Evolutionary conservation across 2,888 invertebrate genomes (phyloP).

Genomic region (Melanargia galathea): DNA sequence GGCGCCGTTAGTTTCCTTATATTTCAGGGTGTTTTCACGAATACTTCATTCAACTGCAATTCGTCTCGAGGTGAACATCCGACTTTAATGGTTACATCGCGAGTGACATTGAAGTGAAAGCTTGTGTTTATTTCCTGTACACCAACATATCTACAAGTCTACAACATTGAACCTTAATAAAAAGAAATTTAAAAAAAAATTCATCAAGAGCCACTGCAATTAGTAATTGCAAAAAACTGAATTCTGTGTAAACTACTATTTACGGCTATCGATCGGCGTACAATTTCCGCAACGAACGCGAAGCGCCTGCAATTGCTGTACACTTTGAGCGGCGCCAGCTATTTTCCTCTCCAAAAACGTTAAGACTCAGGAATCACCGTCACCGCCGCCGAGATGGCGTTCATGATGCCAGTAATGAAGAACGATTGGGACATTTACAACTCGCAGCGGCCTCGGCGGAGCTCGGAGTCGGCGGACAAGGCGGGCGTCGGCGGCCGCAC

Average conservation of each 20-base stretch:
- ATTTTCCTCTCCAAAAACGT: slow-evolving; percentile 68
- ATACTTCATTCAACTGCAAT: slow-evolving; percentile 78
- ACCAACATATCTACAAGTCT: slow-evolving; percentile 48
- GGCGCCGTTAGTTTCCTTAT: slow-evolving; percentile 80
- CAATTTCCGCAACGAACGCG: slow-evolving; percentile 39
- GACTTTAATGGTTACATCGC: slow-evolving; percentile 58
- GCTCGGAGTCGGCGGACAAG: slow-evolving; percentile 85
- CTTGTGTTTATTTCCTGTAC: slow-evolving; percentile 42
- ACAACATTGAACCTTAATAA: slow-evolving; percentile 47
- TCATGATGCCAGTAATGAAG: slow-evolving; percentile 97
- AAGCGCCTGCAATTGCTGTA: slow-evolving; percentile 22
- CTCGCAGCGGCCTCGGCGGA: slow-evolving; percentile 88
- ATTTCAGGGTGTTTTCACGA: slow-evolving; percentile 79
- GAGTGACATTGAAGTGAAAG: slow-evolving; percentile 78
- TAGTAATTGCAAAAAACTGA: slow-evolving; percentile 41
- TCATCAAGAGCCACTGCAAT: slow-evolving; percentile 19
- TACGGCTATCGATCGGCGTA: slow-evolving; percentile 56
- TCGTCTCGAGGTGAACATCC: slow-evolving; percentile 78
- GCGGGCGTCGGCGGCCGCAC: slow-evolving; percentile 47
- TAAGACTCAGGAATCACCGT: slow-evolving; percentile 69
- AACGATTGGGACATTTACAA: slow-evolving; percentile 97
- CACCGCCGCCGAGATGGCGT: slow-evolving; percentile 88
- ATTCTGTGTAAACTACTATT: slow-evolving; percentile 44
- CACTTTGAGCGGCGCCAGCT: slow-evolving; percentile 56
- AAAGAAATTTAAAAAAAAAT: slow-evolving; percentile 41